Base-by-base conservation (phyloP, 1,140 invertebrate species). In the Bombus polaris region DNA sequence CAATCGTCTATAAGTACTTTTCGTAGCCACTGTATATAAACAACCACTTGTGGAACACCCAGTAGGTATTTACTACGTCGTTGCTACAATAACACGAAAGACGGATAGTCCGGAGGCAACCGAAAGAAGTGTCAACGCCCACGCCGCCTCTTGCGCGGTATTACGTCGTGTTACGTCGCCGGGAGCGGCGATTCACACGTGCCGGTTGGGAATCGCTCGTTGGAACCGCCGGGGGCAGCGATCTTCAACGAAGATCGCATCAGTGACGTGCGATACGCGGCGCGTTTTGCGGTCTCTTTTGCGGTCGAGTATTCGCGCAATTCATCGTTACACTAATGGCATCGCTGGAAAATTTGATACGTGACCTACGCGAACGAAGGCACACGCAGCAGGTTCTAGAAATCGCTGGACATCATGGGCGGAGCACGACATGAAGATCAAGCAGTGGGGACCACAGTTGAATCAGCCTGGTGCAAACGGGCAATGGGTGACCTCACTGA, bases 111-210 rank as follows among this genome's bases (percentile, higher is more conserved):
- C 18, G 9, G 9, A 25, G 3, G 22, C 44, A 6, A 42, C 25
- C 74, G 32, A 84, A 84, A 78, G 65, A 83, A 57, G 47, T 35
- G 66, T 62, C 75, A 70, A 71, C 82, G 82, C 82, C 76, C 82
- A 84, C 82, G 82, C 75, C 32, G 32, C 32, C 72, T 57, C 82
- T 78, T 70, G 57, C 82, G 74, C 44, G 44, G 62, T 83, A 37
- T 84, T 84, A 84, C 82, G 82, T 79, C 25, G 75, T 71, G 28
- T 79, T 84, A 79, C 53, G 82, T 84, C 39, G 82, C 62, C 35
- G 81, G n/a, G 44, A 42, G 62, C 18, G 66, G 82, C 75, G 39
- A 71, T 79, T 84, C 82, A 79, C 75, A 84, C 75, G 82, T 84
- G 82, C n/a, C 42, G n/a, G 47, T 35, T 15, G 75, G 18, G 65